Percentiles rank a stretch among this genome's conserved stretches.
phyloP scores from a whole-genome alignment of 64 coral and sea anemone species.

The Montipora sp. region DNA sequence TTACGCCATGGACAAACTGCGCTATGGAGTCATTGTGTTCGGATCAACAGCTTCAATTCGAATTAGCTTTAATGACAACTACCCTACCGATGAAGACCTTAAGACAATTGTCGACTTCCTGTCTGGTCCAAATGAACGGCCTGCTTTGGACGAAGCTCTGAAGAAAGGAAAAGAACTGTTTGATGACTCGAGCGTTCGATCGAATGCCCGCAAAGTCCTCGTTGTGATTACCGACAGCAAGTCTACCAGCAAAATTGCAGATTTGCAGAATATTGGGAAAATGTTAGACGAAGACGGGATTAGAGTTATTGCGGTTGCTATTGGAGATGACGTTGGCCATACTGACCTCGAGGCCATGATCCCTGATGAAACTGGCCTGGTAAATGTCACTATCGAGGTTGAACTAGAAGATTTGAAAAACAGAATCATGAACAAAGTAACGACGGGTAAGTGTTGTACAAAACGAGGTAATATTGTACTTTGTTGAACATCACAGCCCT shows the following conservation, averaged over 20 bases:
- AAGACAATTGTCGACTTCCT: constrained; percentile 58
- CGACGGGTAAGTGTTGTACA: constrained; percentile 51
- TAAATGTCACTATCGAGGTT: constrained; percentile 41
- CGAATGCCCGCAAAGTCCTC: constrained; percentile 64
- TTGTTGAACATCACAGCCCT: background rate
- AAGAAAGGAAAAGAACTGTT: constrained; percentile 68
- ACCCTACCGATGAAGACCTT: constrained; percentile 43
- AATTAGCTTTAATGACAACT: constrained; percentile 52
- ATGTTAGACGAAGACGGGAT: constrained; percentile 54
- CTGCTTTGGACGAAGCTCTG: constrained; percentile 67
- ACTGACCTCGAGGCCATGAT: constrained; percentile 61
- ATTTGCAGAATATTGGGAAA: constrained; percentile 27
- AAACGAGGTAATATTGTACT: background rate
- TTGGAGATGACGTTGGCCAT: constrained; percentile 57
- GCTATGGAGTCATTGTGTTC: constrained; percentile 79
- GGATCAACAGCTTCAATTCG: constrained; percentile 49
- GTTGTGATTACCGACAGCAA: constrained; percentile 73
- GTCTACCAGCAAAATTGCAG: constrained; percentile 40
- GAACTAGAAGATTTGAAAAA: constrained; percentile 35
- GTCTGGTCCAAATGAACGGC: constrained; percentile 4
- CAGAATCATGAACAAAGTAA: constrained; percentile 63
- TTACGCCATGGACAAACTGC: constrained; percentile 60
- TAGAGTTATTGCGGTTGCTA: constrained; percentile 65
- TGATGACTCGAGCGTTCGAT: constrained; percentile 38
- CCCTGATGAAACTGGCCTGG: constrained; percentile 66